Evolutionary conservation across 2,888 invertebrate species (phyloP).

Genomic region (Tetheella fluctuosa): DNA sequence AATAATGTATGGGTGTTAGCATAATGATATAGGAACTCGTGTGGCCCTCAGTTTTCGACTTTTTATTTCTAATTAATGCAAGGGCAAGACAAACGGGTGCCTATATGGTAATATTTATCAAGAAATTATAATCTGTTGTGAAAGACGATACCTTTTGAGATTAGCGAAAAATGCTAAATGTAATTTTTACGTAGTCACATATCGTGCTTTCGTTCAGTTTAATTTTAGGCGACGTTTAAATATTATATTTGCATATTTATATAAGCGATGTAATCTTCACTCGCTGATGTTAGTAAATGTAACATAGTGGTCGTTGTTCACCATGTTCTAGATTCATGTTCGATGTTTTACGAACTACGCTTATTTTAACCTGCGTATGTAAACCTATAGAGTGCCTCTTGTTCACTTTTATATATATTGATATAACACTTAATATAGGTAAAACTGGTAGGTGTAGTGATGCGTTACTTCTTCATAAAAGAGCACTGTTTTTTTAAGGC

Average conservation of each 20-base stretch:
- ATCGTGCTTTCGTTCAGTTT: constrained; percentile 54
- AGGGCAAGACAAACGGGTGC: constrained; percentile 57
- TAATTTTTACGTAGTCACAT: constrained; percentile 61
- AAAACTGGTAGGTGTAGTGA: constrained; percentile 60
- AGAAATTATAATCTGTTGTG: constrained; percentile 74
- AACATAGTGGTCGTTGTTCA: constrained; percentile 54
- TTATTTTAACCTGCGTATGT: constrained; percentile 81
- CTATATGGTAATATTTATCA: constrained; percentile 59
- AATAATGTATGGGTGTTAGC: constrained; percentile 74
- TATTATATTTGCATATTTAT: constrained; percentile 41
- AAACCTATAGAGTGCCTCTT: constrained; percentile 85
- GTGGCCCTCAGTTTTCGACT: constrained; percentile 43
- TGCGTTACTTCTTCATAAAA: constrained; percentile 56
- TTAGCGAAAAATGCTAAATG: constrained; percentile 63
- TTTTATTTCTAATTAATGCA: constrained; percentile 36
- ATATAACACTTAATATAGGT: constrained; percentile 75
- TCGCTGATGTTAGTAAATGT: constrained; percentile 51
- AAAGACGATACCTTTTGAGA: constrained; percentile 79
- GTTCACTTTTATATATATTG: constrained; percentile 84
- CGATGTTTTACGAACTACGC: constrained; percentile 79
- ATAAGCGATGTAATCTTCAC: constrained; percentile 43
- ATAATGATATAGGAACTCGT: constrained; percentile 59
- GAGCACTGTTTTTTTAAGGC: constrained; percentile 64
- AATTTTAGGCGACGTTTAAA: constrained; percentile 39
- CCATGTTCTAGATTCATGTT: constrained; percentile 61